A percentile compares a stretch with the other conserved stretches of the same genome.
These are phyloP conservation scores for Acleris holmiana DNA, from an alignment of 2,888 invertebrate genomes.

Conservation along the genomic window DNA sequence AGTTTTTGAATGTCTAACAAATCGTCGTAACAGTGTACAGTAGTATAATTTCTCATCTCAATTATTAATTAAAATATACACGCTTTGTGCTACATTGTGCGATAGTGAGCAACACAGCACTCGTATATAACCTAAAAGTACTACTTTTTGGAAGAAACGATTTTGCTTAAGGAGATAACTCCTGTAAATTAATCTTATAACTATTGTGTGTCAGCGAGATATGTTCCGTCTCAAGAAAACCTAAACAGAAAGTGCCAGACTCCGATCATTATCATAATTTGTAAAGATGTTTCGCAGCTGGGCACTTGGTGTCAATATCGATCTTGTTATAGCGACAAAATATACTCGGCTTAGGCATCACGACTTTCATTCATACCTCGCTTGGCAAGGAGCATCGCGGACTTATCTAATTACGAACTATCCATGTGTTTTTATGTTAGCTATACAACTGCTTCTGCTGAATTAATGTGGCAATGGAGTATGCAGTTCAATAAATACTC, in stretches of 20 bases:
- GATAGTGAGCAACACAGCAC: slow-evolving; percentile 5
- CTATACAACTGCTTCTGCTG: no score
- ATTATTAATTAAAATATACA: slow-evolving; percentile 1
- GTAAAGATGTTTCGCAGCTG: no score
- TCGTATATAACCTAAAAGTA: slow-evolving; percentile 11
- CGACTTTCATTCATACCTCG: slow-evolving; percentile 22
- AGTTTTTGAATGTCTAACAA: no score
- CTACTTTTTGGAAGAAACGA: slow-evolving; percentile 35
- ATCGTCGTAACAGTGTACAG: no score
- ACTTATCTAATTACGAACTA: background rate
- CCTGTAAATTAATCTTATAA: slow-evolving; percentile 29
- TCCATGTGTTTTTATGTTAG: no score
- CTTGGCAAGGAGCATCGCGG: slow-evolving; percentile 8
- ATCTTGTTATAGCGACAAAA: background rate
- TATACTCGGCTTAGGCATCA: slow-evolving; percentile 31
- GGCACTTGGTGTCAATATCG: no score
- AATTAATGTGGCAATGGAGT: no score
- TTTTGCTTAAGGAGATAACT: slow-evolving; percentile 25
- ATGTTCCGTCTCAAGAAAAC: slow-evolving; percentile 17
- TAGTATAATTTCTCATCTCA: slow-evolving; percentile 1
- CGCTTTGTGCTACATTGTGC: slow-evolving; percentile 17
- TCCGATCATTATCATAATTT: no score
- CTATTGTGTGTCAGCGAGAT: slow-evolving; percentile 33
- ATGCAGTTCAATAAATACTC: no score
- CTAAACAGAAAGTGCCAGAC: slow-evolving; percentile 10